phyloP scores from a whole-genome alignment of 2,888 invertebrate genomes.

The Lasioglossum lativentre region DNA sequence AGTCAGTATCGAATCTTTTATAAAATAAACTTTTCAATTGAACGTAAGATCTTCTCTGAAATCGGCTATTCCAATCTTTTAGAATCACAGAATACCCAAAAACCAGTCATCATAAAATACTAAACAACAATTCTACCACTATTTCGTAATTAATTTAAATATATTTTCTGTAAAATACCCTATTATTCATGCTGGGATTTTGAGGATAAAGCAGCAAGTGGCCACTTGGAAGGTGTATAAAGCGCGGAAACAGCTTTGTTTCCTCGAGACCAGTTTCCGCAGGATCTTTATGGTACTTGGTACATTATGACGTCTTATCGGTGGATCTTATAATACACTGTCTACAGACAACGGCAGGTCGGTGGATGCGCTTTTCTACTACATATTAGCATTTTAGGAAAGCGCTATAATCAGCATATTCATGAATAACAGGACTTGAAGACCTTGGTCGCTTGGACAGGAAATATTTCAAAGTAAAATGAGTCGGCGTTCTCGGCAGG shows the following conservation, averaged over 20 bases:
- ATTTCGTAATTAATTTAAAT: neutral
- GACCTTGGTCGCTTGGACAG: slow-evolving; percentile 49
- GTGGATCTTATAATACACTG: slow-evolving; percentile 40
- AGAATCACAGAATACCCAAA: neutral
- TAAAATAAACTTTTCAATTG: neutral
- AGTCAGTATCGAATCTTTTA: neutral
- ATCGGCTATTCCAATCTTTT: neutral
- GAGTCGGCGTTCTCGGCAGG: slow-evolving; percentile 36
- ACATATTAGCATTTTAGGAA: slow-evolving; percentile 55
- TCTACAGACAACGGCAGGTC: neutral
- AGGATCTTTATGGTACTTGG: slow-evolving; percentile 2
- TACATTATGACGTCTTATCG: slow-evolving; percentile 45
- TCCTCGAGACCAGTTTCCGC: neutral
- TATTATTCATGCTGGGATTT: neutral
- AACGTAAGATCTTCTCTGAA: neutral
- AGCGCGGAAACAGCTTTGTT: slow-evolving; percentile 15
- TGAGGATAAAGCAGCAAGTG: neutral
- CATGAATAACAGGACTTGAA: slow-evolving; percentile 67
- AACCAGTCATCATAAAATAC: neutral
- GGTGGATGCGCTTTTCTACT: slow-evolving; percentile 48
- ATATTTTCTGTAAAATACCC: neutral
- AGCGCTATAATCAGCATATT: slow-evolving; percentile 76
- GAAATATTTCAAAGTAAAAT: slow-evolving; percentile 76
- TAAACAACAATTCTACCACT: neutral
- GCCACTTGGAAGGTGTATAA: neutral